Percentiles rank a stretch among this genome's conserved stretches.
These are phyloP conservation scores for Diplosoma virens DNA, from an alignment of 23 tunicate species.

Conservation along the genomic window DNA sequence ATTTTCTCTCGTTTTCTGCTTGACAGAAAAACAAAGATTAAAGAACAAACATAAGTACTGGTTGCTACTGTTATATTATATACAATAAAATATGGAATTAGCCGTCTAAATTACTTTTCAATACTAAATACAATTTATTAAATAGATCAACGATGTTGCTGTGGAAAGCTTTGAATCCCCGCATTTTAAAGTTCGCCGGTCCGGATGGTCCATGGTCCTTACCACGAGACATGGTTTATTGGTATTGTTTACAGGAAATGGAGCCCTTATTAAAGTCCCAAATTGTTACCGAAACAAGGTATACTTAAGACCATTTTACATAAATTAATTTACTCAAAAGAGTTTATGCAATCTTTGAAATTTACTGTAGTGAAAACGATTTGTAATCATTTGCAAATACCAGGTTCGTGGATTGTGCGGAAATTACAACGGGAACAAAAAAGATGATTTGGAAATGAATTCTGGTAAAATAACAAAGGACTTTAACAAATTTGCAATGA, in stretches of 20 bases:
- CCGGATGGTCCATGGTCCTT: conserved; percentile 20
- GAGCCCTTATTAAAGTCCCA: conserved; percentile 50
- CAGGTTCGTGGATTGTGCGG: conserved; percentile 84
- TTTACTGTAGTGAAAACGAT: no score
- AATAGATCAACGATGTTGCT: conserved; percentile 16
- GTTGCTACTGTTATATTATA: no score
- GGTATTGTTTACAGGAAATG: conserved; percentile 62
- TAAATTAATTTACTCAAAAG: neutral
- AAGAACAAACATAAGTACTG: no score
- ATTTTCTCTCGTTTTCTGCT: no score
- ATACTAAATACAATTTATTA: no score
- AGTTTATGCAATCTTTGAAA: neutral
- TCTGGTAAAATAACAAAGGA: conserved; percentile 27
- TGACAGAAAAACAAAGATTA: no score
- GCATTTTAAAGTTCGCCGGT: neutral
- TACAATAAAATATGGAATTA: no score
- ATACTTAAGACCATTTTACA: neutral
- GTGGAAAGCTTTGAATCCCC: neutral
- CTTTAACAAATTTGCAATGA: conserved; percentile 50
- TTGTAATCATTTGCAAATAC: no score
- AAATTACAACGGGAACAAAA: conserved; percentile 52
- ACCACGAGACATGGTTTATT: conserved; percentile 13
- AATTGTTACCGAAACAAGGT: conserved; percentile 63
- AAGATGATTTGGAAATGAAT: conserved; percentile 59
- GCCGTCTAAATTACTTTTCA: no score